A percentile compares a stretch with the other conserved stretches of the same genome.
These are phyloP conservation scores for Psilopogon haemacephalus DNA, from an alignment of 2,113 vertebrate species.

Conservation along the genomic window DNA sequence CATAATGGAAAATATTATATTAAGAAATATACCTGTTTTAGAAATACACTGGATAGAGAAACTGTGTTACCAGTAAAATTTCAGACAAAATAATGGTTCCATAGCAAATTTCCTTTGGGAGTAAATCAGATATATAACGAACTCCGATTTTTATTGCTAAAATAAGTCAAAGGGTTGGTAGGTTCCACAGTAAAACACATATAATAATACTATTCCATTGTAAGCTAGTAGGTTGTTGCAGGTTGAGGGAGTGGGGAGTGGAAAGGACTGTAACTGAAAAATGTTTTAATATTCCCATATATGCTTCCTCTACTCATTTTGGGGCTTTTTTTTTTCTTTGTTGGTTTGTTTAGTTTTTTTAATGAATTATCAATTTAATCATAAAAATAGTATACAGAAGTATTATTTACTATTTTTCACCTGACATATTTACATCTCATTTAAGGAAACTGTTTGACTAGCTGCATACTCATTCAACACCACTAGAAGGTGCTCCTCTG, in stretches of 20 bases:
- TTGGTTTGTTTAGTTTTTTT: not conserved
- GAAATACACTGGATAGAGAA: not conserved
- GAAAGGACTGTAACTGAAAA: not conserved
- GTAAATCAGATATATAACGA: not conserved
- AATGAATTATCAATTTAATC: not conserved
- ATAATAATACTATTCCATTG: not conserved
- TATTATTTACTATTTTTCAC: not conserved
- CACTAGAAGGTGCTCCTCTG: slow-evolving; percentile 70
- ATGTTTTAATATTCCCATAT: not conserved
- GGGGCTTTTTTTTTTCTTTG: not conserved
- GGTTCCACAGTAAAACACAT: not conserved
- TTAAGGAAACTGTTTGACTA: not conserved
- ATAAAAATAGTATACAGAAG: not conserved
- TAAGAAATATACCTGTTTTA: not conserved
- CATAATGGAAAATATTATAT: not conserved
- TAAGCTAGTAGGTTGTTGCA: not conserved
- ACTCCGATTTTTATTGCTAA: not conserved
- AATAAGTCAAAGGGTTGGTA: not conserved
- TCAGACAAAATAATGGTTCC: not conserved
- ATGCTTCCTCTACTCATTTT: not conserved
- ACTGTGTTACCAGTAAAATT: not conserved
- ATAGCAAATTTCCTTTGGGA: not conserved
- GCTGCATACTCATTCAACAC: slow-evolving; percentile 15
- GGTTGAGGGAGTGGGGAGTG: too few species aligned
- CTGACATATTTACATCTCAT: not conserved